These are phyloP conservation scores for Prionace glauca DNA, from an alignment of 2,797 vertebrate genomes.

Conservation along the genomic window DNA sequence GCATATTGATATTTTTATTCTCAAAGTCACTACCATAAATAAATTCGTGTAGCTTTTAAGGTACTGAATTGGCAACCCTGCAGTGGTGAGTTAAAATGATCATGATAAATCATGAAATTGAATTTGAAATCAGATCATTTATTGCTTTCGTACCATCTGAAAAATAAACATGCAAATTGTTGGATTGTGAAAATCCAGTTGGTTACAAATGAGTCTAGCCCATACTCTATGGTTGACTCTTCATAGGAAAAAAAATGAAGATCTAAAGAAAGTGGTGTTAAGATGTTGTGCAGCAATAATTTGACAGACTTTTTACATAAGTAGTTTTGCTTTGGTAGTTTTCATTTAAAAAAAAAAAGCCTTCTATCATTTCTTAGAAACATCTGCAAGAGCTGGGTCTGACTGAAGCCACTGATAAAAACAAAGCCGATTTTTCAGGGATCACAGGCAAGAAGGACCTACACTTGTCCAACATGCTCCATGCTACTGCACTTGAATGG, in stretches of 20 bases:
- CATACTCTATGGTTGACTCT: background rate
- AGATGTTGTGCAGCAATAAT: background rate
- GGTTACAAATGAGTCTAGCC: background rate
- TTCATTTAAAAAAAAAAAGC: background rate
- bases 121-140: background rate
- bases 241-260: background rate
- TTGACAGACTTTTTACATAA: background rate
- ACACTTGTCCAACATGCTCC: slow-evolving; percentile 52
- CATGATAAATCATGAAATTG: background rate
- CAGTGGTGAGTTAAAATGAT: background rate
- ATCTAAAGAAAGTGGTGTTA: background rate
- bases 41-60: background rate
- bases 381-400: slow-evolving; percentile 53
- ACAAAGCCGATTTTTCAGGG: slow-evolving; percentile 53
- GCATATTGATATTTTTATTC: background rate
- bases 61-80: background rate
- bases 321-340: slow-evolving; percentile 1
- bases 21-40: background rate
- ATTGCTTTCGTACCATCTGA: background rate
- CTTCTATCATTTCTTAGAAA: slow-evolving; percentile 46
- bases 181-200: background rate
- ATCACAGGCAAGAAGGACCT: slow-evolving; percentile 46
- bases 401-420: slow-evolving; percentile 52
- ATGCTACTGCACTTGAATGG: slow-evolving; percentile 58
- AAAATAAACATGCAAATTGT: background rate